phyloP scores from a whole-genome alignment of 2,888 invertebrate species.

The Cheilosia impressa region DNA sequence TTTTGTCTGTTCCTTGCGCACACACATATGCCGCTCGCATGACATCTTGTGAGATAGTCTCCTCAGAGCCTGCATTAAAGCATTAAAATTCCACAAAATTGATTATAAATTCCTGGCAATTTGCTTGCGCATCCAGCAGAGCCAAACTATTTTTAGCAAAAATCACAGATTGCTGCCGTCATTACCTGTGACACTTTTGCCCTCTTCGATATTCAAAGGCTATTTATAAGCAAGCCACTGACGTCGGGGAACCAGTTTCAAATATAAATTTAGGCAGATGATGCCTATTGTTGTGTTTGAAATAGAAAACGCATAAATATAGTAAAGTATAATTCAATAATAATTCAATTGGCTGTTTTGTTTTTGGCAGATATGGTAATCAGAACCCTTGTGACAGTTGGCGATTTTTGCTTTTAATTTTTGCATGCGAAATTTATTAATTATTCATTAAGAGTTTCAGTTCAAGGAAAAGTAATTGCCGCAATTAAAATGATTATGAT shows the following conservation, averaged over 20 bases:
- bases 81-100: slow-evolving; percentile 60
- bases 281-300: too few species aligned
- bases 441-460: neutral
- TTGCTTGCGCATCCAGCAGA: slow-evolving; percentile 16
- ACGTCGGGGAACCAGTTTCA: neutral
- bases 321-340: neutral
- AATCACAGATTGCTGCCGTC: neutral
- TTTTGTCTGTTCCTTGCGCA: neutral
- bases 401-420: neutral
- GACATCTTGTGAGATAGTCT: slow-evolving; percentile 57
- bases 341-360: neutral
- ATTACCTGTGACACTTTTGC: neutral
- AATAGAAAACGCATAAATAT: neutral
- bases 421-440: neutral
- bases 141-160: neutral
- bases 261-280: neutral
- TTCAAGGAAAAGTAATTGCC: slow-evolving; percentile 9
- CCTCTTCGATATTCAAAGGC: neutral
- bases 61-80: neutral
- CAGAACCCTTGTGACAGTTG: neutral
- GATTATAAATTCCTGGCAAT: slow-evolving; percentile 67
- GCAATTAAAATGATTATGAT: slow-evolving; percentile 10
- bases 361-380: neutral
- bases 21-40: slow-evolving; percentile 13
- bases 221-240: neutral